These are phyloP conservation scores for Nyctibius bracteatus DNA, from an alignment of 2,113 vertebrate species.

Conservation along the genomic window DNA sequence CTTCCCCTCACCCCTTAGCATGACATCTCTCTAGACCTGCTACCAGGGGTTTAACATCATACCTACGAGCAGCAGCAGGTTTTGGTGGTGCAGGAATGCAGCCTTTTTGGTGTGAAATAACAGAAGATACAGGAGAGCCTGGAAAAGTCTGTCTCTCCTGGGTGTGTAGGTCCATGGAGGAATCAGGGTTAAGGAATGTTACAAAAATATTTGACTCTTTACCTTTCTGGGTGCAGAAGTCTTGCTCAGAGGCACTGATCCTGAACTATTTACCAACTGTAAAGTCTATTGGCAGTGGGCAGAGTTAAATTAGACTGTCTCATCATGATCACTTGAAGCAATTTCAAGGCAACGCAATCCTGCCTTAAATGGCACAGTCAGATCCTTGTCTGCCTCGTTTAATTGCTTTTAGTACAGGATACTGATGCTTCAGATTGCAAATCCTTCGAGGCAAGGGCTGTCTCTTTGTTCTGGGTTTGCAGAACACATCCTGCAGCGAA, in stretches of 20 bases:
- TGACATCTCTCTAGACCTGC: background rate
- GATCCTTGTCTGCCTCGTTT: conserved; percentile 47
- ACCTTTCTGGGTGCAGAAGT: background rate
- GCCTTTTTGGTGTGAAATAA: background rate
- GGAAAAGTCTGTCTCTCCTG: background rate
- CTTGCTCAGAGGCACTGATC: background rate
- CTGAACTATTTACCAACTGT: background rate
- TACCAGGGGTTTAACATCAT: background rate
- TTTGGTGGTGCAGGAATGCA: background rate
- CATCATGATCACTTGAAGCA: background rate
- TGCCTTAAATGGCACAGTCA: background rate
- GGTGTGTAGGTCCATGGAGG: background rate
- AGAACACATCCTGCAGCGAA: background rate
- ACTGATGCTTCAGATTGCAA: conserved; percentile 21
- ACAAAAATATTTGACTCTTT: background rate
- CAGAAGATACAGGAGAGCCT: background rate
- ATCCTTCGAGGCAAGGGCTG: background rate
- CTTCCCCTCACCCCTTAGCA: background rate
- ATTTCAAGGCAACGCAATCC: background rate
- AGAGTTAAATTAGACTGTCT: background rate
- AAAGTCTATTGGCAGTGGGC: background rate
- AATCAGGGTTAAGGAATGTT: background rate
- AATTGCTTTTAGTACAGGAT: conserved; percentile 45
- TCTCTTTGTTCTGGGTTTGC: conserved; percentile 24
- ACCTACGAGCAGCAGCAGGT: background rate